Evolutionary conservation across 2,797 vertebrate species (phyloP).

Genomic region (Eutrigla gurnardus): DNA sequence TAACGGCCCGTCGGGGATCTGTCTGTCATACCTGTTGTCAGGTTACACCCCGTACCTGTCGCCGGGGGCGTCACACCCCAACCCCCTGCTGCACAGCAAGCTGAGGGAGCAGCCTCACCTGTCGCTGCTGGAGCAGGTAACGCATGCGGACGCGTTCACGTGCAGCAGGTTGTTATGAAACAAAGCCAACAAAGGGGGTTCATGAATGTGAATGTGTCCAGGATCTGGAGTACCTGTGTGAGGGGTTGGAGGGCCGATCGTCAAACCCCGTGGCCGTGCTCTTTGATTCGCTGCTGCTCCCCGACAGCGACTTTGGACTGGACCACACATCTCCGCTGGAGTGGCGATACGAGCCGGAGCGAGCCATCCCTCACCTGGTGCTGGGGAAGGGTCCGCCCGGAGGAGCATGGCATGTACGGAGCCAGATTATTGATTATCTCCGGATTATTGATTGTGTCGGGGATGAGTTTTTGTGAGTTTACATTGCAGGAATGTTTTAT

Average conservation of each 20-base stretch:
- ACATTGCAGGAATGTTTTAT: too few species aligned
- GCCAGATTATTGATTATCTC: background rate
- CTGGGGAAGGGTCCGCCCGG: constrained; percentile 86
- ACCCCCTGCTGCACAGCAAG: constrained; percentile 84
- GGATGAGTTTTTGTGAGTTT: too few species aligned
- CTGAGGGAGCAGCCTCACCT: constrained; percentile 78
- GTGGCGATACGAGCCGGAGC: constrained; percentile 82
- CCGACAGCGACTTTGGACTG: constrained; percentile 84
- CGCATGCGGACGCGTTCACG: too few species aligned
- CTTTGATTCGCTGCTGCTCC: constrained; percentile 87
- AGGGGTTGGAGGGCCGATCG: constrained; percentile 86
- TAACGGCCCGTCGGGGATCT: constrained; percentile 88
- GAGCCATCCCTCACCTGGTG: constrained; percentile 83
- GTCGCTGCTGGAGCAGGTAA: constrained; percentile 85
- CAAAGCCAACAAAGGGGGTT: background rate
- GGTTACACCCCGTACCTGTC: constrained; percentile 86
- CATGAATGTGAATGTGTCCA: constrained; percentile 33
- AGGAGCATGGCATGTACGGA: constrained; percentile 87
- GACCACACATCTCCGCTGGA: constrained; percentile 80
- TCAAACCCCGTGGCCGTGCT: constrained; percentile 87
- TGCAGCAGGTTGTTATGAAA: too few species aligned
- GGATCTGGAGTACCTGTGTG: constrained; percentile 87
- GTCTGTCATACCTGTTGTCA: constrained; percentile 86
- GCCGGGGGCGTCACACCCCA: constrained; percentile 78
- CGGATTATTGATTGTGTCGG: too few species aligned